Evolutionary conservation across 1,140 invertebrate genomes (phyloP).

Genomic region (Calephelis virginiensis): DNA sequence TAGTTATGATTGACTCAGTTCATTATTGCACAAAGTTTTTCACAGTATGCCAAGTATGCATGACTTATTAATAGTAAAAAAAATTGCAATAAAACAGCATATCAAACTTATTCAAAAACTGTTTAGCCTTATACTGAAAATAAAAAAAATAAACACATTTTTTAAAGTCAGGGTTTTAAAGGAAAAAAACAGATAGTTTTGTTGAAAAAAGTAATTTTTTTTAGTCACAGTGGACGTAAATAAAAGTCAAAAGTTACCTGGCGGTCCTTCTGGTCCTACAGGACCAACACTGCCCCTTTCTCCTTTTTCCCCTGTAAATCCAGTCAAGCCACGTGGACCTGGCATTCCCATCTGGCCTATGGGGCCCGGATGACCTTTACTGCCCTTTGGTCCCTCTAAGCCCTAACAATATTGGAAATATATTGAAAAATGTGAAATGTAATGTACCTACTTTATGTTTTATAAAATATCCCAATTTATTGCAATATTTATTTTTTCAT

Average conservation of each 20-base stretch:
- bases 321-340: slow-evolving; percentile 82
- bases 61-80: too few species aligned
- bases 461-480: too few species aligned
- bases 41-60: too few species aligned
- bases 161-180: neutral
- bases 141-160: too few species aligned
- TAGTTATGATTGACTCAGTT: too few species aligned
- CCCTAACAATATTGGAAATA: slow-evolving; percentile 74
- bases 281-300: slow-evolving; percentile 83
- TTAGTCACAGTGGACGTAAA: neutral
- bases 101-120: too few species aligned
- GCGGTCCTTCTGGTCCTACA: slow-evolving; percentile 82
- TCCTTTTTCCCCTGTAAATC: slow-evolving; percentile 85
- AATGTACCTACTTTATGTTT: too few species aligned
- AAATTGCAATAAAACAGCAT: too few species aligned
- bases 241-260: slow-evolving; percentile 64
- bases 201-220: neutral
- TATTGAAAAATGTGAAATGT: slow-evolving; percentile 12
- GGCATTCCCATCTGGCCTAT: slow-evolving; percentile 86
- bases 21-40: too few species aligned
- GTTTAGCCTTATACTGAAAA: too few species aligned
- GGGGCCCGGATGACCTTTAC: slow-evolving; percentile 86
- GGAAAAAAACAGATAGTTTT: neutral
- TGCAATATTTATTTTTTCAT: too few species aligned
- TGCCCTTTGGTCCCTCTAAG: slow-evolving; percentile 82